These are phyloP conservation scores for Empidonax traillii DNA, from an alignment of 2,113 vertebrate genomes.

Conservation along the genomic window DNA sequence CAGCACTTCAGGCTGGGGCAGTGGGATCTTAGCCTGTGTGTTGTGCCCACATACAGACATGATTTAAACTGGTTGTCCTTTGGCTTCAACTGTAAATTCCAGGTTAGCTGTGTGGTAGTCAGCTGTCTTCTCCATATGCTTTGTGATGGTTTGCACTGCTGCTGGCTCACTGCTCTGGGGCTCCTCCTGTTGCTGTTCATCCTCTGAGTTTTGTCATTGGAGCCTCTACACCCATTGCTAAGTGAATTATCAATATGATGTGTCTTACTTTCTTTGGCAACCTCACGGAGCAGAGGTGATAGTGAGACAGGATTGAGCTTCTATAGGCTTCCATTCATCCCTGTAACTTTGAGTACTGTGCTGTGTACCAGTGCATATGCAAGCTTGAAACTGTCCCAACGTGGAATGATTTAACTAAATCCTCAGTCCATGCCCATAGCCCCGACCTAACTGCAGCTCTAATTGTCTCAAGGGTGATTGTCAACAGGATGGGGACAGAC, in stretches of 20 bases:
- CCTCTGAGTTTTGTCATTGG: not conserved
- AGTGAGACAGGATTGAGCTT: not conserved
- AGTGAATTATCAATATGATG: fast-evolving
- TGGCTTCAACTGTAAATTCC: not conserved
- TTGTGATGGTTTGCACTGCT: not conserved
- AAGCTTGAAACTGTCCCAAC: not conserved
- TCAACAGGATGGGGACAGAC: too few relatives aligned
- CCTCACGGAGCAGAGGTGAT: not conserved
- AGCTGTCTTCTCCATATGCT: not conserved
- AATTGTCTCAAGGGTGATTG: too few relatives aligned
- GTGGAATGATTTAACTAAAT: not conserved
- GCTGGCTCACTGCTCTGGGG: not conserved
- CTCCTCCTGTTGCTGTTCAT: not conserved
- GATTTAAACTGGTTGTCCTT: not conserved
- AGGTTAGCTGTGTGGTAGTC: not conserved
- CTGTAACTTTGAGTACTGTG: not conserved
- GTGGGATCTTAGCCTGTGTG: not conserved
- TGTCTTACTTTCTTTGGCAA: not conserved
- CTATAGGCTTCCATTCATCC: not conserved
- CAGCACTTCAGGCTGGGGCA: not conserved
- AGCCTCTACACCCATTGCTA: not conserved
- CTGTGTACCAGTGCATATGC: too few relatives aligned
- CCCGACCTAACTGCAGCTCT: not conserved
- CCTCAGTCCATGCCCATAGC: not conserved
- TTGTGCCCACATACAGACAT: not conserved